Base-by-base conservation (phyloP, 2,113 vertebrate genomes). In the Axis porcinus region DNA sequence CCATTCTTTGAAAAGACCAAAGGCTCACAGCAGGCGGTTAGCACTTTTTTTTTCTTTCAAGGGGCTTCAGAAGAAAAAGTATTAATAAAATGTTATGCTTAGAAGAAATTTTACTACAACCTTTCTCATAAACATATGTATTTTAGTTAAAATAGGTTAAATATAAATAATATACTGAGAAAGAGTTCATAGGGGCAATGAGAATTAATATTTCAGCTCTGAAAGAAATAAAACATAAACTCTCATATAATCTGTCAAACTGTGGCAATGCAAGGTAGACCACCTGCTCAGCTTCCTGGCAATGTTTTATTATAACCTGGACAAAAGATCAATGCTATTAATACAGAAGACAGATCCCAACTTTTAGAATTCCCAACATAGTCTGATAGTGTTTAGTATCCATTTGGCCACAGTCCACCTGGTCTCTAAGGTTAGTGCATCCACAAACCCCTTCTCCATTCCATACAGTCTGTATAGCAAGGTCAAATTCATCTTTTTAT, bases 91-190 rank as follows among this genome's bases (percentile, higher is more conserved):
- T 94, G 3, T 28, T 62, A 93, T 43, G 13, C 16, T 76, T 90
- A 85, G 40, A 91, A 91, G 47, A 98, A 97, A 97, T 88, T 95
- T 81, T 96, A 57, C 84, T 86, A 23, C 6, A 86, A 57, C 7
- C 57, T 85, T 90, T 54, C 50, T 93, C 60, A 89, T 91, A 94
- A 96, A 97, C 91, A 86, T 91, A 92, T 86, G 30, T 62, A 79
- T 93, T 97, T 96, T 86, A 86, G 36, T 95, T 97, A 55, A 97
- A 97, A 83, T 93, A 23, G 36, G 67, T 62, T 95, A 94, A 96
- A 97, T 82, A 91, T 95, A 97, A 86, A 91, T 98, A 91, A 93
- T 84, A 84, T 54, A 27, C 45, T 58, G 9, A 90, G 50, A 89
- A 86, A 70, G 7, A 93, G 40, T 86, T 89, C 86, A 86, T n/a